Conservation (phyloP, 2,113 vertebrate genomes). For the Sander lucioperca region DNA sequence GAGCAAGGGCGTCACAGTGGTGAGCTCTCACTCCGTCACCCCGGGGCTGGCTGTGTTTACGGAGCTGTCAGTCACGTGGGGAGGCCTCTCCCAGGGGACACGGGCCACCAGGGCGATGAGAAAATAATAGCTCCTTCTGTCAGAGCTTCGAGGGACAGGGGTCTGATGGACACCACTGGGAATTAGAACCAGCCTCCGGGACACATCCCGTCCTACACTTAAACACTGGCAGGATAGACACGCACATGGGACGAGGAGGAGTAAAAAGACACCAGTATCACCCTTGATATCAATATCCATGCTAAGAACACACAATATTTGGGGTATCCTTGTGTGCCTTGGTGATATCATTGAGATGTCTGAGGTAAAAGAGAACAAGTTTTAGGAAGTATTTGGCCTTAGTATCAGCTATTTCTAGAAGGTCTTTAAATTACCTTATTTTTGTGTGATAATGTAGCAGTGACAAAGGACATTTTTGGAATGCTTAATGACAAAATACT, state of each 20-base stretch:
- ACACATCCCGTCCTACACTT: constrained; percentile 69
- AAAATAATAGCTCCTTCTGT: constrained; percentile 88
- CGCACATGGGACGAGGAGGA: constrained; percentile 14
- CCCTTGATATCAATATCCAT: constrained; percentile 18
- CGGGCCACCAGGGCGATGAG: constrained; percentile 71
- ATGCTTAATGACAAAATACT: background rate
- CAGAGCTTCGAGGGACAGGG: constrained; percentile 83
- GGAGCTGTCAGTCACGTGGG: constrained; percentile 79
- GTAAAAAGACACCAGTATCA: constrained; percentile 13
- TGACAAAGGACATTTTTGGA: background rate
- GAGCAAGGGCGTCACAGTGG: constrained; percentile 53
- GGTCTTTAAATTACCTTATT: background rate
- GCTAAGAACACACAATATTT: constrained; percentile 4
- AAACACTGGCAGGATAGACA: constrained; percentile 61
- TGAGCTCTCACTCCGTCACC: constrained; percentile 71
- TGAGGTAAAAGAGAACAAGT: background rate
- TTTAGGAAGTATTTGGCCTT: background rate
- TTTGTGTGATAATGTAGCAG: background rate
- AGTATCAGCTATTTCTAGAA: background rate
- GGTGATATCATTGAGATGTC: background rate
- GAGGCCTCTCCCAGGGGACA: constrained; percentile 74
- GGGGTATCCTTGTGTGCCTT: background rate
- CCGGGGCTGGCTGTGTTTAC: constrained; percentile 76
- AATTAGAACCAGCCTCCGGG: constrained; percentile 80
- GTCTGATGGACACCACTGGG: constrained; percentile 84